Percentiles rank a stretch among this genome's conserved stretches.
Evolutionary conservation across 2,113 vertebrate genomes (phyloP).

Genomic region (Nibea coibor): DNA sequence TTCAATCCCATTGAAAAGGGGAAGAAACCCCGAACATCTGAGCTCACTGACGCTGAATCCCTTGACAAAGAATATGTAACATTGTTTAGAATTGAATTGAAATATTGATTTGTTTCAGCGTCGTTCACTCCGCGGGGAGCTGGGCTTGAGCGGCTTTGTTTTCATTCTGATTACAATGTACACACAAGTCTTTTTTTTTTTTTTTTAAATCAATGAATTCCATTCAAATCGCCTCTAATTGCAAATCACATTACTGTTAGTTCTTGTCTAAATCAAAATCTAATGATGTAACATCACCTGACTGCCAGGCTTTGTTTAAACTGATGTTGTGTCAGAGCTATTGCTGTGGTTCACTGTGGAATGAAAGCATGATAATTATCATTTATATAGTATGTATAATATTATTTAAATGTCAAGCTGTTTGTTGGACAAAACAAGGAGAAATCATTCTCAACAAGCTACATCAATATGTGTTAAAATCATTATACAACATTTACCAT

Average conservation of each 20-base stretch:
- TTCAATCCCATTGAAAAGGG: not conserved
- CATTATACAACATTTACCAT: not conserved
- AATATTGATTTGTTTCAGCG: conserved; percentile 39
- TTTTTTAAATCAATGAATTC: conserved; percentile 31
- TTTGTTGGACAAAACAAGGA: not conserved
- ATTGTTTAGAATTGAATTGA: conserved; percentile 41
- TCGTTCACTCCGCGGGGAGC: not conserved
- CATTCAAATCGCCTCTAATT: conserved; percentile 20
- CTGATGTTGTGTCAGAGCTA: not conserved
- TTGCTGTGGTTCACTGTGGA: not conserved
- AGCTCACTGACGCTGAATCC: conserved; percentile 4
- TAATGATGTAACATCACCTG: not conserved
- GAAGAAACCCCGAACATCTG: not conserved
- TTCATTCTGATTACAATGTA: conserved; percentile 31
- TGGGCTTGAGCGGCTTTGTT: conserved; percentile 31
- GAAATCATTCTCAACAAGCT: not conserved
- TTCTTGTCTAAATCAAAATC: conserved; percentile 2
- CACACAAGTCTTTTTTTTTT: conserved; percentile 16
- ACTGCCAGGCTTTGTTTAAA: not conserved
- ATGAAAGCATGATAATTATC: not conserved
- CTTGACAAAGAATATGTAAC: conserved; percentile 1
- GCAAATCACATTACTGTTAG: conserved; percentile 11
- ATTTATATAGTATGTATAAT: not conserved
- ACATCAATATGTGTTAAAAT: not conserved
- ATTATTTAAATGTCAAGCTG: not conserved